Evolutionary conservation across 2,113 vertebrate genomes (phyloP).

Genomic region (Bucco capensis): DNA sequence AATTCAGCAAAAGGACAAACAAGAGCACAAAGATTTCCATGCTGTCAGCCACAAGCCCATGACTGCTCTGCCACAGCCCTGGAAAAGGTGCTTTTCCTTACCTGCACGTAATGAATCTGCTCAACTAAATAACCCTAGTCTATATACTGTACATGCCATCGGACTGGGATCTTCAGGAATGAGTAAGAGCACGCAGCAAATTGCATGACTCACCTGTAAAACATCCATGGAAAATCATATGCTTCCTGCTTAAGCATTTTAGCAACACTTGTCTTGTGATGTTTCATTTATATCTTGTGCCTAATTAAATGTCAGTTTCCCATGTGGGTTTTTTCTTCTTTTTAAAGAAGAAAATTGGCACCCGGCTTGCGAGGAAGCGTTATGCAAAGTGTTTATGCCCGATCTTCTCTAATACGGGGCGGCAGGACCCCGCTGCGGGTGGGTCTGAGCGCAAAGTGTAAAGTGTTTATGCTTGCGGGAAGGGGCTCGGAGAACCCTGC

Average conservation of each 20-base stretch:
- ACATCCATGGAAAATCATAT: constrained; percentile 67
- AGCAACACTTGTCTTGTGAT: constrained; percentile 52
- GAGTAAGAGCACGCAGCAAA: constrained; percentile 40
- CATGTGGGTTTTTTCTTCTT: neutral
- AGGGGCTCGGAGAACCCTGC: neutral
- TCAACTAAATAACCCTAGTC: neutral
- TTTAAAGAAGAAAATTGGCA: neutral
- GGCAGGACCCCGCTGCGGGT: neutral
- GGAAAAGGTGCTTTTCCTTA: neutral
- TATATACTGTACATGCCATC: neutral
- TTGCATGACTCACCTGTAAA: constrained; percentile 75
- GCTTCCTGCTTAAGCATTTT: constrained; percentile 68
- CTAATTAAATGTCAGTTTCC: constrained; percentile 19
- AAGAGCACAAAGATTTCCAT: neutral
- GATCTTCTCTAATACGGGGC: neutral
- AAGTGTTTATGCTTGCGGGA: neutral
- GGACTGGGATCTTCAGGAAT: constrained; percentile 12
- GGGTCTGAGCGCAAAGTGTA: neutral
- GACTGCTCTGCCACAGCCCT: neutral
- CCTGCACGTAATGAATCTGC: neutral
- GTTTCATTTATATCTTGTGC: constrained; percentile 41
- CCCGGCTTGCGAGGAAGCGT: neutral
- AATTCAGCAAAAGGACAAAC: constrained; percentile 23
- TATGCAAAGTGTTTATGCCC: constrained; percentile 11
- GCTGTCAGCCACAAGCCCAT: neutral